Conservation (phyloP, 1,140 invertebrate species). For the Drosophila navojoa region DNA sequence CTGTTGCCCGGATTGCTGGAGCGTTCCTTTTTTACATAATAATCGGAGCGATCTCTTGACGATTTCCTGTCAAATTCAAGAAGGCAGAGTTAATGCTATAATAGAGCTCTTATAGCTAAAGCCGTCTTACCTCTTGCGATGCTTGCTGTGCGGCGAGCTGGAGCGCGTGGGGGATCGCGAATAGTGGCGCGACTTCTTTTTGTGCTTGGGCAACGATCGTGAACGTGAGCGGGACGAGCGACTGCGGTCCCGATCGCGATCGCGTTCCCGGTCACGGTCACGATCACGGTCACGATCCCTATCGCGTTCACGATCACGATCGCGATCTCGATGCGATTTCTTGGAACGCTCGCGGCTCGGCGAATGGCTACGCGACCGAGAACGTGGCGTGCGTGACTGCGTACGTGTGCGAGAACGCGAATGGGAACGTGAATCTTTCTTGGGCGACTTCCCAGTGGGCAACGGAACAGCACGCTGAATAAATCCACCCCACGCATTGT, state of each 20-base stretch:
- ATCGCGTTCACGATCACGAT: slow-evolving; percentile 43
- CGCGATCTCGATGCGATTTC: slow-evolving; percentile 69
- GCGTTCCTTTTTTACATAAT: slow-evolving; percentile 75
- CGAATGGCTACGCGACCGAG: slow-evolving; percentile 65
- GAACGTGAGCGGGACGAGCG: slow-evolving; percentile 84
- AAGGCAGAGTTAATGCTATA: neutral
- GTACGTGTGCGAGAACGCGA: slow-evolving; percentile 62
- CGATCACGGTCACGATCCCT: slow-evolving; percentile 39
- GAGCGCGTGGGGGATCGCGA: slow-evolving; percentile 77
- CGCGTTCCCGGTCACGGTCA: slow-evolving; percentile 45
- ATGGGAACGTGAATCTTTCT: slow-evolving; percentile 73
- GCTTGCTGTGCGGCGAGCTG: slow-evolving; percentile 78
- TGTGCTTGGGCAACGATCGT: slow-evolving; percentile 68
- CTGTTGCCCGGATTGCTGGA: slow-evolving; percentile 54
- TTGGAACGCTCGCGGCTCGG: slow-evolving; percentile 83
- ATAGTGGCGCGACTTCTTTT: slow-evolving; percentile 81
- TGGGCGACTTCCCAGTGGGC: slow-evolving; percentile 72
- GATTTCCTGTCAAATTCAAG: slow-evolving; percentile 46
- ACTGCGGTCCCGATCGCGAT: slow-evolving; percentile 42
- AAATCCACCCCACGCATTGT: slow-evolving; percentile 88
- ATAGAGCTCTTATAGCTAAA: neutral
- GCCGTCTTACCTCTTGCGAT: slow-evolving; percentile 71
- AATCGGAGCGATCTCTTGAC: slow-evolving; percentile 71
- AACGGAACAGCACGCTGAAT: slow-evolving; percentile 84
- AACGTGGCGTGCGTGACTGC: slow-evolving; percentile 78